A percentile compares a stretch with the other conserved stretches of the same genome.
Conservation (phyloP, 2,888 invertebrate genomes). For the Strigamia maritima region DNA sequence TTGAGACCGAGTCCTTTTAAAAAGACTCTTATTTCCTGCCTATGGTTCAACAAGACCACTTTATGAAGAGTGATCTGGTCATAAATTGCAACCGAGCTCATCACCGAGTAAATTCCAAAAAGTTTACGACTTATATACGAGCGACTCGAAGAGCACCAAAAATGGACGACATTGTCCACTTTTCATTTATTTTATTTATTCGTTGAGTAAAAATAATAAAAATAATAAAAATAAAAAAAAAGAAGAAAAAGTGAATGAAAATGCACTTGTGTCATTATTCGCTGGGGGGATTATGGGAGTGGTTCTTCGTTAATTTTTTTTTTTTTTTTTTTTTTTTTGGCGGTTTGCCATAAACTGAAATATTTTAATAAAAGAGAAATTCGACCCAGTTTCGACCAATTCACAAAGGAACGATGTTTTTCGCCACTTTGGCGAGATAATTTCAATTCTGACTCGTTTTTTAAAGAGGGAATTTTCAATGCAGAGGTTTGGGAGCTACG, state of each 20-base stretch:
- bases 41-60: background rate
- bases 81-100: slow-evolving; percentile 4
- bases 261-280: background rate
- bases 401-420: background rate
- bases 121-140: background rate
- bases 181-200: background rate
- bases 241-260: background rate
- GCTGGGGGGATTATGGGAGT: background rate
- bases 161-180: background rate
- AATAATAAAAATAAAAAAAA: background rate
- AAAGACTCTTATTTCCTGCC: slow-evolving; percentile 11
- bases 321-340: background rate
- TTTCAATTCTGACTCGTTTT: no score
- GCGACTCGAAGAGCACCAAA: background rate
- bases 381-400: background rate
- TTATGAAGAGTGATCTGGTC: slow-evolving; percentile 8
- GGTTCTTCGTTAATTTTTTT: background rate
- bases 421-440: background rate
- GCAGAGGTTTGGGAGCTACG: no score
- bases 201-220: background rate
- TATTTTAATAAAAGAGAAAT: slow-evolving; percentile 19
- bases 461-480: no score
- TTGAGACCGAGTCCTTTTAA: background rate
- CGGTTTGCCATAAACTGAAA: background rate
- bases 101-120: background rate